A percentile compares a stretch with the other conserved stretches of the same genome.
These are phyloP conservation scores for Pseudomyrmex concolor DNA, from an alignment of 1,140 invertebrate species.

Conservation along the genomic window DNA sequence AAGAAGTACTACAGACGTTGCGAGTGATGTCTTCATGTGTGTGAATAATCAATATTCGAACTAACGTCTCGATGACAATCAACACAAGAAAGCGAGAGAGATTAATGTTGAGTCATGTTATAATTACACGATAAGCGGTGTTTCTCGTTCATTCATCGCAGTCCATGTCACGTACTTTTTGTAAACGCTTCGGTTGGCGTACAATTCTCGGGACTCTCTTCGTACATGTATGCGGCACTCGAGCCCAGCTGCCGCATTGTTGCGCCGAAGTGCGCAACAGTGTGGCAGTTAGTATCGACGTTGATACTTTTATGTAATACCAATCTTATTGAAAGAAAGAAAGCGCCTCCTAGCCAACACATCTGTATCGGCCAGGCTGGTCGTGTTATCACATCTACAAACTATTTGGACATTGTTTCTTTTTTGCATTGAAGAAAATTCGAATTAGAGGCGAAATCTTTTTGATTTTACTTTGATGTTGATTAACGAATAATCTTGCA, in stretches of 20 bases:
- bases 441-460: no score
- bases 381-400: background rate
- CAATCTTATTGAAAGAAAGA: no score
- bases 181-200: background rate
- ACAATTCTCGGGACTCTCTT: background rate
- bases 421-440: background rate
- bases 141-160: background rate
- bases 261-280: no score
- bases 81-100: background rate
- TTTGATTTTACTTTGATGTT: no score
- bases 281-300: no score
- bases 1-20: no score
- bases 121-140: background rate
- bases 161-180: background rate
- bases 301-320: no score
- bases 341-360: background rate
- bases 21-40: background rate
- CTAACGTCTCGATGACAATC: no score
- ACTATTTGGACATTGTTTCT: background rate
- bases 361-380: background rate
- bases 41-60: background rate
- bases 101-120: background rate
- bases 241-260: slow-evolving; percentile 15
- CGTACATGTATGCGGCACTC: background rate
- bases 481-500: no score